Percentiles rank a stretch among this genome's conserved stretches.
These are phyloP conservation scores for Marmota monax DNA, from an alignment of 2,113 vertebrate genomes.

Conservation along the genomic window DNA sequence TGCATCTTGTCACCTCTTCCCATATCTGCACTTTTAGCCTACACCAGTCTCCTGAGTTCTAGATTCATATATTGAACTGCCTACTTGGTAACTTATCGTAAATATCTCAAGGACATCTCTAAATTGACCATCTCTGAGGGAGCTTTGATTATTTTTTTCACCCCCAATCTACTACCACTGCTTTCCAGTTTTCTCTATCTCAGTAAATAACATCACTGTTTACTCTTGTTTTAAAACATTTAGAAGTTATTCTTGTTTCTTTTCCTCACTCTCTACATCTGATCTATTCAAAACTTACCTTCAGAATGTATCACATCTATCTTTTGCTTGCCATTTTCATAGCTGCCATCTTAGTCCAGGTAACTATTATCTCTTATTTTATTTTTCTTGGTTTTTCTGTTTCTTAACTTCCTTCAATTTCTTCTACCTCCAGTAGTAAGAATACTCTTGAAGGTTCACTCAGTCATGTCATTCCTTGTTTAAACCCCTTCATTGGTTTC, in stretches of 20 bases:
- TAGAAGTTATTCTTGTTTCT: neutral
- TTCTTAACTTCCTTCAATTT: neutral
- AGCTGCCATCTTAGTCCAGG: neutral
- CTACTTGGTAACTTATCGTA: conserved; percentile 21
- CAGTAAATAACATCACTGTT: neutral
- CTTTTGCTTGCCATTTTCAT: neutral
- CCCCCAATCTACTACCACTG: neutral
- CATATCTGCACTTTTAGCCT: neutral
- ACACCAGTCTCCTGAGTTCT: neutral
- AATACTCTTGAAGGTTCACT: neutral
- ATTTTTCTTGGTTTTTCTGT: neutral
- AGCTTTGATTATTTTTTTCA: neutral
- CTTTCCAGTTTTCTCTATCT: neutral
- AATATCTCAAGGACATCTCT: neutral
- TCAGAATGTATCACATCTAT: neutral
- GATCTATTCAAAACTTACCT: neutral
- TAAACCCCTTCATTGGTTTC: neutral
- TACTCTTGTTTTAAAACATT: neutral
- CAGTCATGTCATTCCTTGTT: neutral
- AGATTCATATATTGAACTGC: neutral
- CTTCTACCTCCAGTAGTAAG: neutral
- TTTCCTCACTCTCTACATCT: neutral
- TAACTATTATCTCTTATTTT: neutral
- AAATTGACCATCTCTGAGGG: neutral
- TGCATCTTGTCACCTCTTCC: neutral